Conservation (phyloP, 2,113 vertebrate genomes). For the Rhea pennata region DNA sequence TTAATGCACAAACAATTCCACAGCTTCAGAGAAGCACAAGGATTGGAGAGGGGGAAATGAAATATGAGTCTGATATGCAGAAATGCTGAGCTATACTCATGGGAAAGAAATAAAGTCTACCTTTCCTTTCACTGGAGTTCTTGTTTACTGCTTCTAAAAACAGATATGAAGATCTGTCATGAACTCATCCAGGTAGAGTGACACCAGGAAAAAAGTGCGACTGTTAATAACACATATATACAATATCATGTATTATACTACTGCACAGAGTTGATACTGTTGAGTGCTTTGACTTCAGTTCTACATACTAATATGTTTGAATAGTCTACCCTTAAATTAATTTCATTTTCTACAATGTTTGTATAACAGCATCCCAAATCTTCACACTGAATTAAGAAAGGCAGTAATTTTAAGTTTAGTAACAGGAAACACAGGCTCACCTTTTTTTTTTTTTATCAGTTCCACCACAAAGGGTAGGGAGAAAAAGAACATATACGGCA, state of each 20-base stretch:
- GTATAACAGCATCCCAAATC: not conserved
- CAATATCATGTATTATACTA: not conserved
- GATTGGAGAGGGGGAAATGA: not conserved
- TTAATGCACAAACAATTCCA: not conserved
- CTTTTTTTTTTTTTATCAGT: too few species aligned
- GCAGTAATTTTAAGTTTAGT: not conserved
- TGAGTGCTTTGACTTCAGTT: not conserved
- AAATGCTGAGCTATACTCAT: not conserved
- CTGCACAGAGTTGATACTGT: not conserved
- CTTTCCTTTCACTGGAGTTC: not conserved
- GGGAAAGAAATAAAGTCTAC: not conserved
- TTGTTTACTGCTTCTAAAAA: not conserved
- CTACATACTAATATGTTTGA: not conserved
- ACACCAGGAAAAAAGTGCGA: not conserved
- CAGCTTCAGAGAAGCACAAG: not conserved
- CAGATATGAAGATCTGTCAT: not conserved
- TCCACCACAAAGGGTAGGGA: not conserved
- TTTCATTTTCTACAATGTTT: not conserved
- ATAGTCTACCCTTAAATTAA: not conserved
- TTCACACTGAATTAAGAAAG: not conserved
- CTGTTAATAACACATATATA: not conserved
- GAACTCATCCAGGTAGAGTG: not conserved
- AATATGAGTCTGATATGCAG: not conserved
- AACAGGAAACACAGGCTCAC: not conserved
- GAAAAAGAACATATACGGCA: not conserved